Conservation (phyloP, 1,140 invertebrate genomes). For the Pseudomyrmex gracilis region DNA sequence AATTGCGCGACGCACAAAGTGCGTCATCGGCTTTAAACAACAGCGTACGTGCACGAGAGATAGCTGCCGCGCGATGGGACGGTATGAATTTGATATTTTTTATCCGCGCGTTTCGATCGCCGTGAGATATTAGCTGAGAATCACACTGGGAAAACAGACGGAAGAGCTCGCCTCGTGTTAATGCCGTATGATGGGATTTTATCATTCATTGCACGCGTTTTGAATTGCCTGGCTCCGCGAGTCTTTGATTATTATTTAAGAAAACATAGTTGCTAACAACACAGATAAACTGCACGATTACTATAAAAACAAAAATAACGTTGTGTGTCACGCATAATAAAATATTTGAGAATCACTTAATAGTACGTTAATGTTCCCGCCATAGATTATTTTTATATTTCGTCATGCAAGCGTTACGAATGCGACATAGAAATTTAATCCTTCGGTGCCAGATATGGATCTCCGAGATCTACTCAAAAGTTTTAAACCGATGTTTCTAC, state of each 20-base stretch:
- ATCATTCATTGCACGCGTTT: slow-evolving; percentile 26
- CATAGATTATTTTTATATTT: slow-evolving; percentile 8
- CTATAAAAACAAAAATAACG: slow-evolving; percentile 13
- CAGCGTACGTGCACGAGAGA: slow-evolving; percentile 26
- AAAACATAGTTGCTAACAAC: slow-evolving; percentile 18
- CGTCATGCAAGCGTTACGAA: neutral
- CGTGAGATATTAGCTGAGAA: slow-evolving; percentile 60
- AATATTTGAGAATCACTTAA: slow-evolving; percentile 6
- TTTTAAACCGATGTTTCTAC: too few species aligned
- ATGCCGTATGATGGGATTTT: slow-evolving; percentile 43
- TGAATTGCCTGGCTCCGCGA: slow-evolving; percentile 3
- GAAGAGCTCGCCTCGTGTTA: slow-evolving; percentile 32
- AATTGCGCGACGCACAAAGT: slow-evolving; percentile 36
- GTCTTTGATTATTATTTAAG: slow-evolving; percentile 19
- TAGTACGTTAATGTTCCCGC: slow-evolving; percentile 3
- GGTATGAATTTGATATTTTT: slow-evolving; percentile 54
- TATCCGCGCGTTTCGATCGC: slow-evolving; percentile 44
- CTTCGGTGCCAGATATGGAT: neutral
- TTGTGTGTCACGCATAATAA: neutral
- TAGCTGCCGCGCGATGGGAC: slow-evolving; percentile 14
- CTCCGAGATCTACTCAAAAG: too few species aligned
- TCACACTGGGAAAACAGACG: slow-evolving; percentile 42
- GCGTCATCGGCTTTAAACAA: slow-evolving; percentile 62
- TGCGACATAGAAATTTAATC: slow-evolving; percentile 1
- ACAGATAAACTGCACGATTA: neutral